phyloP scores from a whole-genome alignment of 2,888 invertebrate species.

The Ctena decussata region DNA sequence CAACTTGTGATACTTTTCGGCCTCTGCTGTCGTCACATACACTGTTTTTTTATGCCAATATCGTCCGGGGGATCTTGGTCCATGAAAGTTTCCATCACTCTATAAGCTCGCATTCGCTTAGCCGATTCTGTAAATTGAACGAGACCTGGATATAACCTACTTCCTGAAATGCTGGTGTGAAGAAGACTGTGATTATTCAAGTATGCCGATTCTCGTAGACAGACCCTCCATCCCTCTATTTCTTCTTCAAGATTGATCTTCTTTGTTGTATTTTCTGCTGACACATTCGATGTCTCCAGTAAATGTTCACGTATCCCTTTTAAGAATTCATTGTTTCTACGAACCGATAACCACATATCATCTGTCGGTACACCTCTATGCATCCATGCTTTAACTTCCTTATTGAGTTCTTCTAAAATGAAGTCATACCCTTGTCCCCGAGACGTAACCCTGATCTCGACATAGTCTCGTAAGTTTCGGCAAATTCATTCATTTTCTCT shows the following conservation, averaged over 20 bases:
- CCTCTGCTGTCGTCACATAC: too few relatives aligned
- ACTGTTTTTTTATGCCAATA: too few relatives aligned
- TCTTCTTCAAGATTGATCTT: not conserved
- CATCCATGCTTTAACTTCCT: conserved; percentile 23
- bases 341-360: conserved; percentile 13
- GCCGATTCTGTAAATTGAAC: not conserved
- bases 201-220: not conserved
- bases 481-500: not conserved
- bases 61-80: too few relatives aligned
- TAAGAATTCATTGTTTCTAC: conserved; percentile 14
- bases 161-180: not conserved
- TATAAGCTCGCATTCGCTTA: not conserved
- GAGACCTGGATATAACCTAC: not conserved
- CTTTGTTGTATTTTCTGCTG: not conserved
- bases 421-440: conserved; percentile 32
- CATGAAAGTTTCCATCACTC: not conserved
- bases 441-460: conserved; percentile 12
- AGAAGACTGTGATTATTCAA: not conserved
- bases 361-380: conserved; percentile 28
- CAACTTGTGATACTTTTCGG: too few relatives aligned
- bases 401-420: conserved; percentile 37
- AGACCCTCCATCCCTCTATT: not conserved
- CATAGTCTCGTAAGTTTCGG: conserved; percentile 7
- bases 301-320: not conserved
- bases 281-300: not conserved